Conservation (phyloP, 30 jellyfish, hydroid and myxozoan genomes). For the Hydractinia echinata region DNA sequence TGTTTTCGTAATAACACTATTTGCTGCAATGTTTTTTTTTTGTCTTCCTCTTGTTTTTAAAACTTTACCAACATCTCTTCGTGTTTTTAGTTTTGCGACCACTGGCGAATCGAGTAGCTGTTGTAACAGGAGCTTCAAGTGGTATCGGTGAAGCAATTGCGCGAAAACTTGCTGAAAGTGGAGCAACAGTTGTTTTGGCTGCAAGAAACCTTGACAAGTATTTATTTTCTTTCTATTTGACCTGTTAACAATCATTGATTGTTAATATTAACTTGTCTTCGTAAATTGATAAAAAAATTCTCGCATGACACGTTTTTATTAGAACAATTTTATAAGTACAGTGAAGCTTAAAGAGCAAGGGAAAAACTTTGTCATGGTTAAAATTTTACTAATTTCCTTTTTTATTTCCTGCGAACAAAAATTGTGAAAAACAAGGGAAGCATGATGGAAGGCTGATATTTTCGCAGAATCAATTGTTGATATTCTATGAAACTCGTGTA, state of each 20-base stretch:
- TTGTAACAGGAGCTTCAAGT: slow-evolving; percentile 92
- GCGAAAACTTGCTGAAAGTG: slow-evolving; percentile 57
- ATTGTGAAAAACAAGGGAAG: no score
- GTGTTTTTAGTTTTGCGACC: slow-evolving; percentile 33
- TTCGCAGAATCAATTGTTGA: no score
- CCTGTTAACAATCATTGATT: not conserved
- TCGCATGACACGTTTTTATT: no score
- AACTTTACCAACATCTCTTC: not conserved
- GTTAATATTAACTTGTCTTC: slow-evolving; percentile 2
- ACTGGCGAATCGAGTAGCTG: slow-evolving; percentile 54
- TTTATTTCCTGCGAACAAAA: no score
- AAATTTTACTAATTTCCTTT: no score
- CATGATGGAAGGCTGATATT: no score
- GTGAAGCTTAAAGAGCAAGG: no score
- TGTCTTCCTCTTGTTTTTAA: not conserved
- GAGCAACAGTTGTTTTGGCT: slow-evolving; percentile 83
- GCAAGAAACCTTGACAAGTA: slow-evolving; percentile 82
- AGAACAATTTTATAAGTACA: no score
- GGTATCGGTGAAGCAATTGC: slow-evolving; percentile 89
- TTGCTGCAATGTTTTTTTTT: not conserved
- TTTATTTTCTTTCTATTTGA: not conserved
- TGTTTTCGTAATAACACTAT: no score
- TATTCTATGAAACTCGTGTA: no score
- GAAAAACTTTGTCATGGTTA: no score
- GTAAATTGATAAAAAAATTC: no score